A percentile compares a stretch with the other conserved stretches of the same genome.
Evolutionary conservation across 2,113 vertebrate species (phyloP).

Genomic region (Grammomys surdaster): DNA sequence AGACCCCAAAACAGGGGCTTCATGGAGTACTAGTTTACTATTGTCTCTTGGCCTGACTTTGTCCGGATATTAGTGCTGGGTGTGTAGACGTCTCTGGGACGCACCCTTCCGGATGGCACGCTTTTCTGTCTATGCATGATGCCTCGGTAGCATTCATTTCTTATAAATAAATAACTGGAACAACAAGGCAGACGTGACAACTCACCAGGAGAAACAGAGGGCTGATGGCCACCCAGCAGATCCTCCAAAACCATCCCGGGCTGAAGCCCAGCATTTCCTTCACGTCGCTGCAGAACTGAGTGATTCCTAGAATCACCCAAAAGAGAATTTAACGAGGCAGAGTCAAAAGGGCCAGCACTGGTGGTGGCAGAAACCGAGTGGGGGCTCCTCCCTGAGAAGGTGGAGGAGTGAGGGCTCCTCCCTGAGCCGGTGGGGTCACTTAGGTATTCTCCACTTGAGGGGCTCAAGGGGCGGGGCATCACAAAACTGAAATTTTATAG

Average conservation of each 20-base stretch:
- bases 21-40: not conserved
- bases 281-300: slow-evolving; percentile 94
- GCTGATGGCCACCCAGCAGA: slow-evolving; percentile 97
- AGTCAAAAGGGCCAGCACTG: not conserved
- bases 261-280: slow-evolving; percentile 96
- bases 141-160: not conserved
- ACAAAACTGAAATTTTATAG: not conserved
- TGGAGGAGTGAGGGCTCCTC: not conserved
- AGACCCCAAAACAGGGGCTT: not conserved
- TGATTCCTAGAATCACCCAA: slow-evolving; percentile 89
- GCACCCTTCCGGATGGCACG: not conserved
- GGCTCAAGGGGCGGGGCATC: not conserved
- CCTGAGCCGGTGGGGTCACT: not conserved
- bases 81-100: not conserved
- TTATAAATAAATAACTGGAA: not conserved
- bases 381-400: too few relatives aligned
- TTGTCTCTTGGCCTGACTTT: not conserved
- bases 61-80: not conserved
- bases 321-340: not conserved
- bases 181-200: slow-evolving; percentile 53
- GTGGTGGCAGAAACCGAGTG: not conserved
- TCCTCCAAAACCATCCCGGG: slow-evolving; percentile 95
- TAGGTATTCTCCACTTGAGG: not conserved
- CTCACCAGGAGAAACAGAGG: slow-evolving; percentile 97
- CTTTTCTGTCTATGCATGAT: not conserved